Percentiles rank a stretch among this genome's conserved stretches.
Evolutionary conservation across 2,888 invertebrate genomes (phyloP).

Genomic region (Sphinx pinastri): DNA sequence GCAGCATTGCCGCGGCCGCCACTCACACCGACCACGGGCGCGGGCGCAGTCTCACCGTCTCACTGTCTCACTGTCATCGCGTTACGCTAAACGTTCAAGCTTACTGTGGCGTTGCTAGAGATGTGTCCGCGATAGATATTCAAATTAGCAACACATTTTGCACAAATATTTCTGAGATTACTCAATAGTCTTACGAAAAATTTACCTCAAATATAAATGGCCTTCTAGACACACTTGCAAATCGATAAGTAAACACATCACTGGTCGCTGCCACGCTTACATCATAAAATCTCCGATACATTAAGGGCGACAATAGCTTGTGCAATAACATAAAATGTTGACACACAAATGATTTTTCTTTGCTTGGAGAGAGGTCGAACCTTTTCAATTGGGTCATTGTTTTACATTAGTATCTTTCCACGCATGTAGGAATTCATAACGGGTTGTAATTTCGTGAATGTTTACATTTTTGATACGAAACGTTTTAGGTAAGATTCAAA

Average conservation of each 20-base stretch:
- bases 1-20: background rate
- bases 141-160: background rate
- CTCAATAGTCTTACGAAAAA: too few relatives aligned
- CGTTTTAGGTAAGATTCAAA: background rate
- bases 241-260: conserved; percentile 11
- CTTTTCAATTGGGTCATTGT: background rate
- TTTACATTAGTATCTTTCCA: conserved; percentile 11
- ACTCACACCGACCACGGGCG: background rate
- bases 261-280: conserved; percentile 12
- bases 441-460: background rate
- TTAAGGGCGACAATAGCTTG: conserved; percentile 6
- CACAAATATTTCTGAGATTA: too few relatives aligned
- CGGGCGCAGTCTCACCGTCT: background rate
- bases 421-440: background rate
- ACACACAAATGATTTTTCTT: background rate
- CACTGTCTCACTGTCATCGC: conserved; percentile 8
- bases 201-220: too few relatives aligned
- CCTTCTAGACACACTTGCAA: too few relatives aligned
- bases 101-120: conserved; percentile 11
- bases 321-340: conserved; percentile 2
- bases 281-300: conserved; percentile 1
- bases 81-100: conserved; percentile 12
- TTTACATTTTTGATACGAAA: background rate
- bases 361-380: conserved; percentile 1
- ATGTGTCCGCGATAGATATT: conserved; percentile 1